Evolutionary conservation across 2,113 vertebrate genomes (phyloP), one percentile per base, ranked within the genome.

Genomic region (Microcebus griseorufus): DNA sequence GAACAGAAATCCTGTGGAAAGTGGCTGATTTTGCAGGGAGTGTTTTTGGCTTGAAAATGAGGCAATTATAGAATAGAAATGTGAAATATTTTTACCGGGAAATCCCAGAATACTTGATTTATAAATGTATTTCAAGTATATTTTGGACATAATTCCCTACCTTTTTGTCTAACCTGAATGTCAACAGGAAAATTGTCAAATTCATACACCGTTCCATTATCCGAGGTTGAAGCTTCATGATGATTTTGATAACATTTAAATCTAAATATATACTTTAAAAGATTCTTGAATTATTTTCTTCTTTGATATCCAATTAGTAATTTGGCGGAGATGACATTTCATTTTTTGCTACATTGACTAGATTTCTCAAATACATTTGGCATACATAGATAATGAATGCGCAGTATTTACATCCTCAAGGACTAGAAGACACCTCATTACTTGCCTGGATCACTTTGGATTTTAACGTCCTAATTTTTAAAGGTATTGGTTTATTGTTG

Each of bases 391-490:
- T 72, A 95, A 95, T 75, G 78, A 89, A 65, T 39, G 12, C 70
- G 29, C 39, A 81, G n/a, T 42, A 48, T 82, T 92, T 82, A 80
- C 72, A 62, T 51, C 22, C 13, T 97, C 17, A 37, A 92, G 82
- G 23, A 12, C 53, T 96, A 75, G 76, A 65, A 96, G 89, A 45
- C 2, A 55, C 79, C 88, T 97, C 67, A 17, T 39, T 97, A n/a
- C 25, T 96, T 83, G 80, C 62, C 12, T 94, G 81, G 9, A 32
- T 81, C n/a, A 93, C 73, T 87, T 95, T 92, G 90, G 2, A 86
- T 88, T 98, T 98, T 48, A 93, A 96, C 95, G 55, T 88, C 55
- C 93, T 55, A 73, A 95, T 92, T 78, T 92, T 82, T 95, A 93
- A 98, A 45, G 23, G 0, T 0, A 92, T 96, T 75, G 14, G 3